A percentile compares a stretch with the other conserved stretches of the same genome.
These are phyloP conservation scores for Cathartes aura DNA, from an alignment of 2,113 vertebrate species.

Conservation along the genomic window DNA sequence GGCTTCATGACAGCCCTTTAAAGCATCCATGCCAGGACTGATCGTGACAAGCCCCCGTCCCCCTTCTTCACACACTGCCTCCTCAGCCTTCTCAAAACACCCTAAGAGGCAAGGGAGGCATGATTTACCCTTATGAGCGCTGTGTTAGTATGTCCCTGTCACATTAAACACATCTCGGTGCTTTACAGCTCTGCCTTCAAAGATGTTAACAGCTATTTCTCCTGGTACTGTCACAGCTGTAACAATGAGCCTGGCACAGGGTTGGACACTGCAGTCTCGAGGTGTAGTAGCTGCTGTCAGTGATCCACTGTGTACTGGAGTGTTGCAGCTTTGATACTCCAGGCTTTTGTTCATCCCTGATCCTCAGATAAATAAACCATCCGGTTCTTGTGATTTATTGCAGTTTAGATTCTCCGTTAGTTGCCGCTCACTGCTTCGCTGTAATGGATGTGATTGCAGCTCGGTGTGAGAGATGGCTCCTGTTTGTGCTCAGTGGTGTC, in stretches of 20 bases:
- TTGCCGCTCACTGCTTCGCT: background rate
- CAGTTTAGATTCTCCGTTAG: background rate
- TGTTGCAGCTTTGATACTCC: background rate
- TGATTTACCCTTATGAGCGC: background rate
- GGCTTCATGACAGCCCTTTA: background rate
- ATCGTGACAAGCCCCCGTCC: background rate
- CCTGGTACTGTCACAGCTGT: background rate
- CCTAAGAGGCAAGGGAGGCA: background rate
- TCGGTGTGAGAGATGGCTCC: background rate
- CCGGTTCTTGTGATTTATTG: background rate
- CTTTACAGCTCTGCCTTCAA: constrained; percentile 10
- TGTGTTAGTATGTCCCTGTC: background rate
- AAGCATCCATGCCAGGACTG: background rate
- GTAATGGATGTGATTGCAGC: background rate
- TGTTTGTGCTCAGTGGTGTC: background rate
- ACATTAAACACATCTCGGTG: background rate
- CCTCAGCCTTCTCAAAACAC: background rate
- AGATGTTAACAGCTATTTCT: constrained; percentile 36
- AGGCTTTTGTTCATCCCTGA: background rate
- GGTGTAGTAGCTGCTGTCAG: background rate
- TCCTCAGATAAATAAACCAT: constrained; percentile 17
- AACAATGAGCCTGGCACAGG: fast-evolving
- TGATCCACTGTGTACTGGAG: background rate
- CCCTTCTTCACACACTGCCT: background rate
- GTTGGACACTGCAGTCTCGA: background rate